Percentiles rank a stretch among this genome's conserved stretches.
Evolutionary conservation across 1,140 invertebrate genomes (phyloP).

Genomic region (Dreissena rostriformis): DNA sequence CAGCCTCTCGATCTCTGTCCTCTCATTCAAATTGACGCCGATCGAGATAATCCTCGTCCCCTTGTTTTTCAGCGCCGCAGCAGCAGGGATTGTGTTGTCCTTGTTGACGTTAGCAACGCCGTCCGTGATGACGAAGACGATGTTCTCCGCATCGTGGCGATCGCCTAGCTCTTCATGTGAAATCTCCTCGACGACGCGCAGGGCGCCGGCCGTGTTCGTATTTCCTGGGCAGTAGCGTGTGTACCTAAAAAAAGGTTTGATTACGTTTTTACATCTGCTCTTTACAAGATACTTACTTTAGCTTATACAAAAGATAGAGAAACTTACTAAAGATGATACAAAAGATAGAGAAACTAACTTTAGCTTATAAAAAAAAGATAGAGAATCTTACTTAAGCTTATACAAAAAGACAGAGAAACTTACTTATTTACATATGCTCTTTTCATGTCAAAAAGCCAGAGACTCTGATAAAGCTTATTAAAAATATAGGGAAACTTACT

Average conservation of each 20-base stretch:
- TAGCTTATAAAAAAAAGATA: too few species aligned
- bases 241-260: neutral
- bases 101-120: slow-evolving; percentile 75
- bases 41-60: slow-evolving; percentile 68
- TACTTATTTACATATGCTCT: too few species aligned
- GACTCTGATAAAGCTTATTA: too few species aligned
- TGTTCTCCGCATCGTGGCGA: slow-evolving; percentile 68
- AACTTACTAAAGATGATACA: too few species aligned
- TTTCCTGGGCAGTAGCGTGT: slow-evolving; percentile 71
- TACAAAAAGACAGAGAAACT: too few species aligned
- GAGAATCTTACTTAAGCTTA: too few species aligned
- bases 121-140: slow-evolving; percentile 76
- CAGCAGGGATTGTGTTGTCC: slow-evolving; percentile 71
- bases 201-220: slow-evolving; percentile 76
- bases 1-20: slow-evolving; percentile 68
- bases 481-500: neutral
- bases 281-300: too few species aligned
- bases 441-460: too few species aligned
- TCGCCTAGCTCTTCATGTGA: slow-evolving; percentile 65
- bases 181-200: slow-evolving; percentile 63
- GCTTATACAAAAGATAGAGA: too few species aligned
- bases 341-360: too few species aligned
- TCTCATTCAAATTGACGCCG: slow-evolving; percentile 67
- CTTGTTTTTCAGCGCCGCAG: slow-evolving; percentile 65
- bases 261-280: too few species aligned